phyloP scores from a whole-genome alignment of 2,888 invertebrate genomes.

The Neoascia interrupta region DNA sequence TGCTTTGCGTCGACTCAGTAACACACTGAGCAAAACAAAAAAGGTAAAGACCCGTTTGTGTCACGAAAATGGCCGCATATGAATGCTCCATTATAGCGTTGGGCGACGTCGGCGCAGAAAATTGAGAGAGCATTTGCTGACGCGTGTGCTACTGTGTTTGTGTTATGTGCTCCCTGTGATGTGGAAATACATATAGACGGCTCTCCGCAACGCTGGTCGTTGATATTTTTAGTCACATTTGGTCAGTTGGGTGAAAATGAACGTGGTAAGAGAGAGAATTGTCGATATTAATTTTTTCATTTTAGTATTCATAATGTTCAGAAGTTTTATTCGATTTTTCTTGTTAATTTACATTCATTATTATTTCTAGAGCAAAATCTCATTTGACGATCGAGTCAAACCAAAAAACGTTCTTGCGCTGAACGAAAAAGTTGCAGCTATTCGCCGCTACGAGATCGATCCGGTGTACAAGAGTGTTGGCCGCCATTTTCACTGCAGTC shows the following conservation, averaged over 20 bases:
- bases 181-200: not conserved
- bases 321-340: slow-evolving; percentile 9
- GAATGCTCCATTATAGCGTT: too few species aligned
- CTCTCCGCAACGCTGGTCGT: slow-evolving; percentile 56
- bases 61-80: too few species aligned
- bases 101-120: slow-evolving; percentile 57
- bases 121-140: slow-evolving; percentile 15
- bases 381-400: slow-evolving; percentile 77
- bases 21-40: not conserved
- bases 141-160: not conserved
- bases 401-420: slow-evolving; percentile 77
- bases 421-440: slow-evolving; percentile 77
- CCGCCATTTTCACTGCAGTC: slow-evolving; percentile 77
- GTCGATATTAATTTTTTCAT: not conserved
- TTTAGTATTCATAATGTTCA: not conserved
- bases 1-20: slow-evolving; percentile 51
- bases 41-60: not conserved
- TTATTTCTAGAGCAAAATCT: slow-evolving; percentile 73
- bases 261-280: slow-evolving; percentile 29
- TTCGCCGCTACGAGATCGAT: slow-evolving; percentile 76
- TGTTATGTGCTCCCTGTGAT: not conserved
- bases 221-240: slow-evolving; percentile 21
- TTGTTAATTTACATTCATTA: not conserved
- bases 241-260: slow-evolving; percentile 39
- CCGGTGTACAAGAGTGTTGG: slow-evolving; percentile 78